Conservation (phyloP, 2,888 invertebrate genomes). For the Junonia oenone region DNA sequence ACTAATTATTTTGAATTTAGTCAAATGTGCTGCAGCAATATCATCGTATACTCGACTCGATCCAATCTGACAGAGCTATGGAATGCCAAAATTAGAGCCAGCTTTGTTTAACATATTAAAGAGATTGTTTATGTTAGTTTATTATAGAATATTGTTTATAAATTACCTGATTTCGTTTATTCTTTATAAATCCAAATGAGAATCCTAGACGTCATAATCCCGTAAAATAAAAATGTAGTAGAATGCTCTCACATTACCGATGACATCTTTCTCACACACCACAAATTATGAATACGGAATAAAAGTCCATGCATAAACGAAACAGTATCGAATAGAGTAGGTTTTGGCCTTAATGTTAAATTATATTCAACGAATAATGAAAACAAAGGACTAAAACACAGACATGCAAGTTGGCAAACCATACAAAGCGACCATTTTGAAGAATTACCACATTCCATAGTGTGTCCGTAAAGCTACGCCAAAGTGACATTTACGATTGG, state of each 20-base stretch:
- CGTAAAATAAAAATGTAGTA: slow-evolving; percentile 65
- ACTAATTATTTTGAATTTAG: slow-evolving; percentile 22
- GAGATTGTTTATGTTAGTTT: slow-evolving; percentile 26
- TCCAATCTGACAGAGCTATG: slow-evolving; percentile 63
- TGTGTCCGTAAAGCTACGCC: slow-evolving; percentile 58
- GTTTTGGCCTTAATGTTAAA: slow-evolving; percentile 44
- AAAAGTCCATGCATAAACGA: slow-evolving; percentile 41
- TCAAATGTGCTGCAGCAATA: slow-evolving; percentile 27
- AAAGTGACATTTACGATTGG: slow-evolving; percentile 47
- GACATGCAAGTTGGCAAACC: slow-evolving; percentile 82
- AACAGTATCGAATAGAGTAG: slow-evolving; percentile 40
- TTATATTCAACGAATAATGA: slow-evolving; percentile 54
- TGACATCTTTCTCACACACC: slow-evolving; percentile 68
- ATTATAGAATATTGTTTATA: slow-evolving; percentile 30
- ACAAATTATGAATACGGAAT: slow-evolving; percentile 43
- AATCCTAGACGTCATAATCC: slow-evolving; percentile 63
- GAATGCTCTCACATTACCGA: slow-evolving; percentile 77
- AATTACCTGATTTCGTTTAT: slow-evolving; percentile 59
- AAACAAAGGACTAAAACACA: slow-evolving; percentile 78
- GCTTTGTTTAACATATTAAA: slow-evolving; percentile 47
- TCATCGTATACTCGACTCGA: slow-evolving; percentile 41
- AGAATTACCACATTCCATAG: slow-evolving; percentile 85
- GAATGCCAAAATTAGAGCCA: slow-evolving; percentile 76
- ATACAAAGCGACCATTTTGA: slow-evolving; percentile 86
- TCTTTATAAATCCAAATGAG: slow-evolving; percentile 50